These are phyloP conservation scores for Drosophila paucipuncta DNA, from an alignment of 2,888 invertebrate genomes.

Conservation along the genomic window DNA sequence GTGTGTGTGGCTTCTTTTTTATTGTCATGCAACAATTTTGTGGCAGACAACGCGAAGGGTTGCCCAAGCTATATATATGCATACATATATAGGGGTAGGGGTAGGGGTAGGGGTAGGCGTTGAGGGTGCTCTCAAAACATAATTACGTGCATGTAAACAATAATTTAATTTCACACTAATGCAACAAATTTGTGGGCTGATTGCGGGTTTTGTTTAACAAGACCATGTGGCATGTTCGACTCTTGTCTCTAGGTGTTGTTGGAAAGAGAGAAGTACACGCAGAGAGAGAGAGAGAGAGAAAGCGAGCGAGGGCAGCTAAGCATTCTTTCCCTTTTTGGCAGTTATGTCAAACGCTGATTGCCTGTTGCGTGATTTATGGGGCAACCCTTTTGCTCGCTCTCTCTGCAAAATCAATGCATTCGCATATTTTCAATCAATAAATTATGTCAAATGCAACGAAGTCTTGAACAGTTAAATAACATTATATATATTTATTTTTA, in stretches of 20 bases:
- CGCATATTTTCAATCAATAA: slow-evolving; percentile 35
- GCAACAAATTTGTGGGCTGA: slow-evolving; percentile 85
- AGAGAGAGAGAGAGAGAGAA: too few relatives aligned
- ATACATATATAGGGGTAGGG: neutral
- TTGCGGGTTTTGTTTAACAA: slow-evolving; percentile 78
- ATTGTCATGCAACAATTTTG: slow-evolving; percentile 59
- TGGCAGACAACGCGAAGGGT: slow-evolving; percentile 54
- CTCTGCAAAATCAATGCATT: slow-evolving; percentile 6
- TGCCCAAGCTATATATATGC: slow-evolving; percentile 9
- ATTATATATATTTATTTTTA: neutral
- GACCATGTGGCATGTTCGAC: slow-evolving; percentile 40
- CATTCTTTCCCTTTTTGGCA: neutral
- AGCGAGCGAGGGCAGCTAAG: neutral
- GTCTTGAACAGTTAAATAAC: neutral
- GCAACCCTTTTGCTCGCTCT: slow-evolving; percentile 21
- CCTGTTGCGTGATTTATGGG: slow-evolving; percentile 35
- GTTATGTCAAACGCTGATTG: slow-evolving; percentile 38
- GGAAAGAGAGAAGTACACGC: neutral
- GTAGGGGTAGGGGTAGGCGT: neutral
- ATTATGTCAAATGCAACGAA: slow-evolving; percentile 25
- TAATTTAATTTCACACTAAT: slow-evolving; percentile 84
- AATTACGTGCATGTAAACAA: slow-evolving; percentile 84
- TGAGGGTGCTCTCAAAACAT: slow-evolving; percentile 69
- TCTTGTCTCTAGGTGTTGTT: slow-evolving; percentile 26
- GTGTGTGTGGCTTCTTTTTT: slow-evolving; percentile 33